Base-by-base conservation (phyloP, 2,797 vertebrate species). In the Coregonus suidteri region DNA sequence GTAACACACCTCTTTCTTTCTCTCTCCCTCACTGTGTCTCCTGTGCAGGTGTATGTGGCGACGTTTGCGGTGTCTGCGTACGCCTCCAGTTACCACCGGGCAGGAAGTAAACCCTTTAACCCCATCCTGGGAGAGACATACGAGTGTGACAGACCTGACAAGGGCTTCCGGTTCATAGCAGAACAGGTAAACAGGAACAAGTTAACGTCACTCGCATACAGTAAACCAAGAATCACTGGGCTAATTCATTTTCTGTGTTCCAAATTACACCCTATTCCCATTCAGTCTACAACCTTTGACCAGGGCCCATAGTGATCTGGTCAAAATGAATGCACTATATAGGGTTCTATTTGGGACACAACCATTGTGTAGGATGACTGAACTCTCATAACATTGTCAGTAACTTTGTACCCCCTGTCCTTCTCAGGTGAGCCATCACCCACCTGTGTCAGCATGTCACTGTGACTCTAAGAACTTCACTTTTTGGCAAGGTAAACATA, bases 31-130 rank as follows among this genome's bases (percentile, higher is more conserved):
- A 47, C 41, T 47, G 41, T 11, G 75, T 68, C 37, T 25, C 41
- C 76, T 77, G 1, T 71, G n/a, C 83, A 99, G 98, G 96, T 97
- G 5, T 98, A 97, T 2, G 91, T 99, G 74, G 97, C 98, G 16
- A 96, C 96, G 0, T 99, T 99, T 91, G 97, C 97, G 1, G 91
- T 98, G 68, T 95, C 97, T 9, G 95, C 94, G 0, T 99, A 99
- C 64, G 94, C 98, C 0, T 97, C 96, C 80, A 96, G 94, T 84
- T 98, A 95, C 90, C 93, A 95, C 87, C 91, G 98, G 86, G 97
- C 97, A 3, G 98, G 96, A 82, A 97, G 96, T 87, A 99, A 99
- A 83, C 98, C 98, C 1, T 99, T 99, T 81, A 99, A 99, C 85
- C 98, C 98, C 0, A 91, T 99, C 66, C 95, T 99, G 62, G 98